Percentiles rank a stretch among this genome's conserved stretches.
Evolutionary conservation across 2,888 invertebrate species (phyloP).

Genomic region (Elysia crispata): DNA sequence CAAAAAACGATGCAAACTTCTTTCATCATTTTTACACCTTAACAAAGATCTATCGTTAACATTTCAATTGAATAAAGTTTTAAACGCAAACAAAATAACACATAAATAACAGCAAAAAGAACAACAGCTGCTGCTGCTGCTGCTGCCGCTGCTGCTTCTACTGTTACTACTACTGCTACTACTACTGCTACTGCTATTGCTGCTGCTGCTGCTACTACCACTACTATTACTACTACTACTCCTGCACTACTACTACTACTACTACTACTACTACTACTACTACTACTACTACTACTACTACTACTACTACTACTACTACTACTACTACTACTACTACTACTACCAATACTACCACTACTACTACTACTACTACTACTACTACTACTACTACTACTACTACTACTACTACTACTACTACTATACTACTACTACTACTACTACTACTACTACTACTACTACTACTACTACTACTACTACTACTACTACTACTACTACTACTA

Average conservation of each 20-base stretch:
- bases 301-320: constrained; percentile 13
- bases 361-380: too few species aligned
- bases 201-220: constrained; percentile 27
- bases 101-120: too few species aligned
- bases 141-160: constrained; percentile 7
- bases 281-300: constrained; percentile 26
- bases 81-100: too few species aligned
- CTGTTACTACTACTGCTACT: constrained; percentile 16
- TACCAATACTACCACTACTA: too few species aligned
- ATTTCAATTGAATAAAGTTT: too few species aligned
- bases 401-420: too few species aligned
- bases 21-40: too few species aligned
- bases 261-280: constrained; percentile 29
- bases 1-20: too few species aligned
- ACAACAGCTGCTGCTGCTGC: background rate
- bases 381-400: constrained; percentile 35
- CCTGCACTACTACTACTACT: constrained; percentile 35
- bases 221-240: constrained; percentile 33
- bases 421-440: too few species aligned
- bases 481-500: constrained; percentile 35
- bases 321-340: too few species aligned
- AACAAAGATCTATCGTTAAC: too few species aligned
- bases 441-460: constrained; percentile 37
- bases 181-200: constrained; percentile 21
- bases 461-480: constrained; percentile 36